Conservation (phyloP, 2,797 vertebrate species). For the Vespertilio murinus region DNA sequence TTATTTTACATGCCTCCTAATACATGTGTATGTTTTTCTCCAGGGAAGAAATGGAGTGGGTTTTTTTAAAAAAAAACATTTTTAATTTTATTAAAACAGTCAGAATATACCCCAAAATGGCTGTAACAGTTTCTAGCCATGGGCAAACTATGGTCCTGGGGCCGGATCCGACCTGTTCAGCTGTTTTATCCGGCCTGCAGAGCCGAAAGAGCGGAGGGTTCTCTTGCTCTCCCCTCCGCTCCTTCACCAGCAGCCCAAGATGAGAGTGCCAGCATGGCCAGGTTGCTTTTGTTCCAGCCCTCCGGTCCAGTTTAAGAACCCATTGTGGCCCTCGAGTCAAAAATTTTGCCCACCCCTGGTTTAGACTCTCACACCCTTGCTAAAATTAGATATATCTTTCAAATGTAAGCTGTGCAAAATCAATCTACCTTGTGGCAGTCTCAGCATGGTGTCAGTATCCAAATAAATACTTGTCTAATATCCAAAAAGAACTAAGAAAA, state of each 20-base stretch:
- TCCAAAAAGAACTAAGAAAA: conserved; percentile 20
- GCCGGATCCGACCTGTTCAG: too few species aligned
- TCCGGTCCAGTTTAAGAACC: too few species aligned
- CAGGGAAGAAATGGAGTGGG: conserved; percentile 26
- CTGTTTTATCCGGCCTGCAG: too few species aligned
- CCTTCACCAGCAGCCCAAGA: too few species aligned
- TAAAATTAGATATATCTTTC: conserved; percentile 51
- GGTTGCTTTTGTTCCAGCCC: too few species aligned
- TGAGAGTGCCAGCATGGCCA: too few species aligned
- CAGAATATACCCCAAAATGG: not conserved
- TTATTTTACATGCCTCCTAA: not conserved
- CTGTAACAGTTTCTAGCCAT: not conserved
- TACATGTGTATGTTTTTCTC: conserved; percentile 21
- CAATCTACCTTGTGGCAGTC: not conserved
- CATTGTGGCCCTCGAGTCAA: too few species aligned
- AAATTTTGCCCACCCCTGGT: too few species aligned
- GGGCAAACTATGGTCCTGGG: too few species aligned
- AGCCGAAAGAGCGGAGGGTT: too few species aligned
- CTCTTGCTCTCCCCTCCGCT: too few species aligned
- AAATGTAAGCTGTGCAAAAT: conserved; percentile 37
- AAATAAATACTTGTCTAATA: conserved; percentile 39
- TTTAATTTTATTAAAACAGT: conserved; percentile 32
- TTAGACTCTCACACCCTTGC: not conserved
- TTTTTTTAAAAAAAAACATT: conserved; percentile 52
- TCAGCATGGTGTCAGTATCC: not conserved